Evolutionary conservation across 2,797 vertebrate species (phyloP), one percentile per base, ranked within the genome.

Genomic region (Chrosomus eos): DNA sequence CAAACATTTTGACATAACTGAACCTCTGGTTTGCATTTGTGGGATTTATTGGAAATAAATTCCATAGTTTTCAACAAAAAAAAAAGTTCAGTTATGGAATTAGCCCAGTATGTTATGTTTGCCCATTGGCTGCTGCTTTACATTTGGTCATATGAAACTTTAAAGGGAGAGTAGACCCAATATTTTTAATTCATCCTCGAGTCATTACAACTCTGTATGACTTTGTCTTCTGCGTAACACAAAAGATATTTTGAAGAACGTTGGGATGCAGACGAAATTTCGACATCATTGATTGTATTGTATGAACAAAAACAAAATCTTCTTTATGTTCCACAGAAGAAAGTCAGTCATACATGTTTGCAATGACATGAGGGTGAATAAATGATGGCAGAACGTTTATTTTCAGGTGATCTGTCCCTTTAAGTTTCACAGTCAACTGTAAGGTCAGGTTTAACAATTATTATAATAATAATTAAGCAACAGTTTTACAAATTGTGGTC

Each of bases 401-500:
- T 78, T 78, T 64, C 45, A 18, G 58, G 58, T 64, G 23, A 45
- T 23, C 58, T 78, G 26, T 64, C n/a, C 18, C 40, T 64, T 78
- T 45, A 45, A 64, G 58, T 64, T 40, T 60, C 36, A 19, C 3
- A 60, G 16, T 60, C 74, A 58, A 19, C 11, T 23, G 13, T n/a
- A 71, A 71, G 68, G 21, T 71, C 33, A 64, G 60, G 26, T 64
- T 18, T 67, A 21, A 68, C 45, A 48, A 16, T 48, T 80, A 45
- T 13, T 36, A 21, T 31, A 1, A 55, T 79, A 31, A 11, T 64
- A 33, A 66, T 48, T 36, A 31, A 66, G 26, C 58, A 28, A 45
- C 9, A 33, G 60, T 62, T 79, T 79, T 48, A 79, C 60, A 73
- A n/a, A 45, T 62, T n/a, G 70, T 48, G 70, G 38, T 82, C 80